Evolutionary conservation across 2,797 vertebrate species (phyloP).

Genomic region (Nyctibius grandis): DNA sequence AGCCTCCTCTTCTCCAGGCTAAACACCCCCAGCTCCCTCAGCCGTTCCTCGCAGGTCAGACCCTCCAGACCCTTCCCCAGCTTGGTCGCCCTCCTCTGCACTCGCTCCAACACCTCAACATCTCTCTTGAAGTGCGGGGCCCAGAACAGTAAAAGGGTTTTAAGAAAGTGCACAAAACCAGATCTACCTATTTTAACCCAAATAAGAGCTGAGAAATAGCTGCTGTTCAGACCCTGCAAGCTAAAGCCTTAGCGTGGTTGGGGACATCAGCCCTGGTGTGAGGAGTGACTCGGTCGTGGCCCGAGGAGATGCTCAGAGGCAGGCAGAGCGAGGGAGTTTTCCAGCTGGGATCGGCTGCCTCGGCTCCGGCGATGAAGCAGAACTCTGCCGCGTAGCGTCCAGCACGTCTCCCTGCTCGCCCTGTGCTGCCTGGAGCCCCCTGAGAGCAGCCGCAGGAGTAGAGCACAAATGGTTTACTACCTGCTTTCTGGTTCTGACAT

Average conservation of each 20-base stretch:
- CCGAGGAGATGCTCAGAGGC: neutral
- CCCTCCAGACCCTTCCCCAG: too few species aligned
- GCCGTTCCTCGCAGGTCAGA: too few species aligned
- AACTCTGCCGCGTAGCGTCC: neutral
- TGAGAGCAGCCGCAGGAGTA: neutral
- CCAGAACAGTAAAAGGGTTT: too few species aligned
- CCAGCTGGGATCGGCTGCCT: neutral
- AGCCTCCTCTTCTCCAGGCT: too few species aligned
- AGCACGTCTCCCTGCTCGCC: neutral
- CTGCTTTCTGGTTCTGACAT: conserved; percentile 45
- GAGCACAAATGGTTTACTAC: neutral
- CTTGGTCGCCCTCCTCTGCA: too few species aligned
- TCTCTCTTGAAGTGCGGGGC: too few species aligned
- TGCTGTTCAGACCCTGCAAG: too few species aligned
- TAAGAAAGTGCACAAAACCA: too few species aligned
- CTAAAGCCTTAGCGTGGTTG: fast-evolving
- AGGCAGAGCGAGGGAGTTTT: neutral
- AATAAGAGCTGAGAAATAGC: too few species aligned
- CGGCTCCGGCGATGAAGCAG: neutral
- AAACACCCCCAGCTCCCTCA: too few species aligned
- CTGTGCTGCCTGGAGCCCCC: neutral
- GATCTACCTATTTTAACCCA: too few species aligned
- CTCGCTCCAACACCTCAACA: too few species aligned
- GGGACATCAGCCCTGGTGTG: neutral
- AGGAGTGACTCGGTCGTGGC: neutral